Evolutionary conservation across 2,797 vertebrate species (phyloP).

Genomic region (Epinephelus malabaricus): DNA sequence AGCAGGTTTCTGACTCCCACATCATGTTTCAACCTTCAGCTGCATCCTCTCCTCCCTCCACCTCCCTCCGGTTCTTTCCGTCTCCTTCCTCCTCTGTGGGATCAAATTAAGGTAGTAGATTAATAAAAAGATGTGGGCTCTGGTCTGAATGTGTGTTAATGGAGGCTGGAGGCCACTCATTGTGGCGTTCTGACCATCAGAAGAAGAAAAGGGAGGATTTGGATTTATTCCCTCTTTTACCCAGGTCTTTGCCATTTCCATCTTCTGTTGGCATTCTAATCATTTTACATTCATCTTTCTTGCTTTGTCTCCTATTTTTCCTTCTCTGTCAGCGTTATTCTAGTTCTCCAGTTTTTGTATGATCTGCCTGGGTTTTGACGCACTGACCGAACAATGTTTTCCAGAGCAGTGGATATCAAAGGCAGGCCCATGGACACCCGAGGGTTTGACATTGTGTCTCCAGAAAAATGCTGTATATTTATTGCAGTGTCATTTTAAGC

Average conservation of each 20-base stretch:
- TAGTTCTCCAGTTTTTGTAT: conserved; percentile 17
- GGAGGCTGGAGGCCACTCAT: conserved; percentile 40
- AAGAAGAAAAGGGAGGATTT: conserved; percentile 28
- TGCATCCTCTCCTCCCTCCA: conserved; percentile 32
- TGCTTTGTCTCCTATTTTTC: conserved; percentile 42
- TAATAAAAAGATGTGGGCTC: conserved; percentile 62
- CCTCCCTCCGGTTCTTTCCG: conserved; percentile 28
- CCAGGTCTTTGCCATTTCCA: conserved; percentile 28
- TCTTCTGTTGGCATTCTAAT: conserved; percentile 44
- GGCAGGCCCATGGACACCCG: neutral
- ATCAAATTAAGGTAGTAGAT: conserved; percentile 69
- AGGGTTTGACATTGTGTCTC: neutral
- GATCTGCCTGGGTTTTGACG: neutral
- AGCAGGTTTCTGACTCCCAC: conserved; percentile 77
- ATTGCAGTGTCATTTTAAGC: neutral
- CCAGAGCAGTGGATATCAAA: neutral
- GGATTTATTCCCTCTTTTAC: conserved; percentile 38
- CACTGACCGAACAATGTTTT: neutral
- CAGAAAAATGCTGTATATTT: neutral
- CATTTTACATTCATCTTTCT: conserved; percentile 50
- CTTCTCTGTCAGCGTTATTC: conserved; percentile 32
- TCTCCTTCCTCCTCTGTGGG: conserved; percentile 39
- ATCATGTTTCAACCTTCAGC: conserved; percentile 64
- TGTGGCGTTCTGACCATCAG: conserved; percentile 25
- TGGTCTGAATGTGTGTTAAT: conserved; percentile 51